phyloP scores from a whole-genome alignment of 2,797 vertebrate genomes.

The Gouania willdenowi region DNA sequence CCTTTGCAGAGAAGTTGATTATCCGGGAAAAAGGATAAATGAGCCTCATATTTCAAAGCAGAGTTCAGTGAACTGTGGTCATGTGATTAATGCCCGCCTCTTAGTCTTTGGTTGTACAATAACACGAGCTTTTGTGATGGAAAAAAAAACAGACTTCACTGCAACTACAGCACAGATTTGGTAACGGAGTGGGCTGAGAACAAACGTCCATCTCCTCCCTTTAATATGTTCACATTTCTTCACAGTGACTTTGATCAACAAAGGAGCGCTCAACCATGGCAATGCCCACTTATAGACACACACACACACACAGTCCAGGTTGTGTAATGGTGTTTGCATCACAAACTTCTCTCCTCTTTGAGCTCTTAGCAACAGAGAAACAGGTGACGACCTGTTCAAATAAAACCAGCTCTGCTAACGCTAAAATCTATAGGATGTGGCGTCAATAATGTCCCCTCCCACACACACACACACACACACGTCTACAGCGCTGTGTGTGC shows the following conservation, averaged over 20 bases:
- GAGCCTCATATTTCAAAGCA: slow-evolving; percentile 57
- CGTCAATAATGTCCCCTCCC: no score
- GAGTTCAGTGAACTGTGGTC: slow-evolving; percentile 63
- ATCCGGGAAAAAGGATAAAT: slow-evolving; percentile 52
- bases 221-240: no score
- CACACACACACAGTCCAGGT: slow-evolving; percentile 51
- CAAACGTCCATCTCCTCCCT: slow-evolving; percentile 16
- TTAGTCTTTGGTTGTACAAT: slow-evolving; percentile 35
- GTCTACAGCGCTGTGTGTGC: no score
- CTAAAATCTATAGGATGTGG: no score
- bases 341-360: slow-evolving; percentile 16
- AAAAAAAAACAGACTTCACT: no score
- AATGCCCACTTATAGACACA: slow-evolving; percentile 52
- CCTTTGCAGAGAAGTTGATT: slow-evolving; percentile 52
- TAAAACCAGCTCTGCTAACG: no score
- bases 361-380: slow-evolving; percentile 32
- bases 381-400: slow-evolving; percentile 11
- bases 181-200: slow-evolving; percentile 37
- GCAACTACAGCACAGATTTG: no score
- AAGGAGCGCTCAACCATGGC: slow-evolving; percentile 50
- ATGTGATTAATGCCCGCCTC: slow-evolving; percentile 59
- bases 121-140: slow-evolving; percentile 37
- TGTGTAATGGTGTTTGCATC: slow-evolving; percentile 61
- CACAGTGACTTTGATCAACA: slow-evolving; percentile 57
- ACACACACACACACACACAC: no score